Conservation (phyloP, 2,888 invertebrate genomes). For the Oxycera nigricornis region DNA sequence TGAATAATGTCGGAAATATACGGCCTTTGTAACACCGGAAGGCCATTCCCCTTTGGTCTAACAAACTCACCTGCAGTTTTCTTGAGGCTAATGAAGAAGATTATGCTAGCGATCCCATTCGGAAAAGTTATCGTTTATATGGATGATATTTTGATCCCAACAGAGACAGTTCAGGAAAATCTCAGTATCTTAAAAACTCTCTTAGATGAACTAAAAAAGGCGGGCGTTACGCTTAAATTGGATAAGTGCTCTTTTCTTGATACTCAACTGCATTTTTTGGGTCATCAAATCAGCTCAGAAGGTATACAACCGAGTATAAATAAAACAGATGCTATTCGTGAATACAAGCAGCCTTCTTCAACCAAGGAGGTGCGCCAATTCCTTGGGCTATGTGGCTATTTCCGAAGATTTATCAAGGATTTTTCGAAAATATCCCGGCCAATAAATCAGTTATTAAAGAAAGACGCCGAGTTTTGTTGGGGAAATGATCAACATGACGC, state of each 20-base stretch:
- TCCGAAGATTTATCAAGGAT: constrained; percentile 51
- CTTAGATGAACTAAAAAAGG: constrained; percentile 26
- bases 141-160: constrained; percentile 29
- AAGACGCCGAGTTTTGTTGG: constrained; percentile 48
- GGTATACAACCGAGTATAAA: neutral
- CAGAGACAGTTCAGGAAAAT: constrained; percentile 14
- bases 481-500: neutral
- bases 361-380: constrained; percentile 50
- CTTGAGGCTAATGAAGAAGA: constrained; percentile 22
- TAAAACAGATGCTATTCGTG: constrained; percentile 37
- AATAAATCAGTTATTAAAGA: constrained; percentile 48
- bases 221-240: constrained; percentile 53
- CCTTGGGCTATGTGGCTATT: constrained; percentile 53
- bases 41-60: constrained; percentile 52
- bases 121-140: constrained; percentile 22
- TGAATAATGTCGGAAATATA: constrained; percentile 41
- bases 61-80: constrained; percentile 50
- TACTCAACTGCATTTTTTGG: neutral
- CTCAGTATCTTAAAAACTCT: neutral
- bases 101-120: neutral
- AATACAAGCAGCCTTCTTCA: constrained; percentile 47
- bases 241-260: constrained; percentile 48
- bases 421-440: constrained; percentile 50
- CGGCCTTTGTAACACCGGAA: constrained; percentile 51
- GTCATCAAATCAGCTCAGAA: neutral